A percentile compares a stretch with the other conserved stretches of the same genome.
Conservation (phyloP, 2,113 vertebrate genomes). For the Poecilia latipinna region DNA sequence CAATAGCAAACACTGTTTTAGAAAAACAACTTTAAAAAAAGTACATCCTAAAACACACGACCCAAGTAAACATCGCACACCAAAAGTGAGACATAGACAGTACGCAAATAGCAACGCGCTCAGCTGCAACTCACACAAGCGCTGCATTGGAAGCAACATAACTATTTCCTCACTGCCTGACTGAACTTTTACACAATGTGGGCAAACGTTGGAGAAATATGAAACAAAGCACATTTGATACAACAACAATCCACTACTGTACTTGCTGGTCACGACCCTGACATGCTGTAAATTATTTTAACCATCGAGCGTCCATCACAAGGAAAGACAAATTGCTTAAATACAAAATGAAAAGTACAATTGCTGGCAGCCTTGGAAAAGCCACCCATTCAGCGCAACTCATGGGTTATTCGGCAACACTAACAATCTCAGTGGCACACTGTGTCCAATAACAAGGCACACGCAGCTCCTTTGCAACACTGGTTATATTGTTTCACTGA, state of each 20-base stretch:
- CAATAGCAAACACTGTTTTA: neutral
- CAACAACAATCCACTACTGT: neutral
- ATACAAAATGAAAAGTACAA: constrained; percentile 20
- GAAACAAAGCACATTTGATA: too few relatives aligned
- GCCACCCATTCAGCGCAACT: constrained; percentile 50
- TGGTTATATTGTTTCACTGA: constrained; percentile 60
- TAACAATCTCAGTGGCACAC: constrained; percentile 48
- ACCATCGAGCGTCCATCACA: constrained; percentile 27
- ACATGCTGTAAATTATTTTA: constrained; percentile 9
- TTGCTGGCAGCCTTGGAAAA: constrained; percentile 40
- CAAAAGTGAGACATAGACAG: neutral
- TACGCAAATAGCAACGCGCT: neutral
- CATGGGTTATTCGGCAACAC: constrained; percentile 65
- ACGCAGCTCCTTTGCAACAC: constrained; percentile 59
- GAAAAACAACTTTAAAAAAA: neutral
- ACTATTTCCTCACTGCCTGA: neutral
- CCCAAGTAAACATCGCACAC: neutral
- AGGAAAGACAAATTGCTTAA: constrained; percentile 9
- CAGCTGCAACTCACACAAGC: neutral
- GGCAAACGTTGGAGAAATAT: neutral
- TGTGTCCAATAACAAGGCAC: constrained; percentile 54
- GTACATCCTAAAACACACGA: neutral
- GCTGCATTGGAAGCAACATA: neutral
- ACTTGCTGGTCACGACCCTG: neutral
- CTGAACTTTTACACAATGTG: neutral